phyloP scores from a whole-genome alignment of 2,888 invertebrate species.

The Drosophila acutilabella region DNA sequence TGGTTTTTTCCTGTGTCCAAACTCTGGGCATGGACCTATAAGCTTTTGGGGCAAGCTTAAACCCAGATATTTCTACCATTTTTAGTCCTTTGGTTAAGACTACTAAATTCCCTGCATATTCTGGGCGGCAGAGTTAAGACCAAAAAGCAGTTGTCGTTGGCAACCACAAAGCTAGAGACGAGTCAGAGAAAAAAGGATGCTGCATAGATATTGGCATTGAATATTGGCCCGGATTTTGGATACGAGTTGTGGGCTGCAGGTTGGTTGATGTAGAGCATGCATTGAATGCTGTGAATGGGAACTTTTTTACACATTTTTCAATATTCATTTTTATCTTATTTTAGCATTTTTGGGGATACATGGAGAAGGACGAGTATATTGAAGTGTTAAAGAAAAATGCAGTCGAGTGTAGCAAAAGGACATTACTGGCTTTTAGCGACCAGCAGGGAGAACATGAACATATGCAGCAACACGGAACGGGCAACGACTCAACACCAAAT shows the following conservation, averaged over 20 bases:
- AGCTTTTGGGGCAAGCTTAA: constrained; percentile 47
- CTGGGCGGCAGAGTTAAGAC: constrained; percentile 48
- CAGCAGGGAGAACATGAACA: constrained; percentile 60
- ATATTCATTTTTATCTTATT: constrained; percentile 11
- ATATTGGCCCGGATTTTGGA: constrained; percentile 61
- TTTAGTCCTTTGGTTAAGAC: constrained; percentile 47
- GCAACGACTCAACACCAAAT: constrained; percentile 56
- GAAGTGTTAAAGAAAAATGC: constrained; percentile 81
- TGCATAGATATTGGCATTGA: constrained; percentile 60
- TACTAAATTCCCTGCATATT: constrained; percentile 74
- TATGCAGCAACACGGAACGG: constrained; percentile 37
- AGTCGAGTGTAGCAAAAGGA: constrained; percentile 80
- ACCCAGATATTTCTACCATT: constrained; percentile 3
- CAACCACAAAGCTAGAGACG: constrained; percentile 72
- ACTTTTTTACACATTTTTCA: constrained; percentile 47
- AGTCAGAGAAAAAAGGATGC: constrained; percentile 60
- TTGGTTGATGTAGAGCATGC: constrained; percentile 48
- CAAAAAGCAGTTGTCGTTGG: constrained; percentile 72
- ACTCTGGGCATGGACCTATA: constrained; percentile 22
- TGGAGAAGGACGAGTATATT: constrained; percentile 69
- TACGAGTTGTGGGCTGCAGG: constrained; percentile 61
- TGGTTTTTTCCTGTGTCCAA: constrained; percentile 18
- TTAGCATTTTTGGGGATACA: constrained; percentile 22
- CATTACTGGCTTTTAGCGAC: constrained; percentile 81
- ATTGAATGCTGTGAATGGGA: constrained; percentile 63